Evolutionary conservation across 2,888 invertebrate species (phyloP).

Genomic region (Gryllus longicercus): DNA sequence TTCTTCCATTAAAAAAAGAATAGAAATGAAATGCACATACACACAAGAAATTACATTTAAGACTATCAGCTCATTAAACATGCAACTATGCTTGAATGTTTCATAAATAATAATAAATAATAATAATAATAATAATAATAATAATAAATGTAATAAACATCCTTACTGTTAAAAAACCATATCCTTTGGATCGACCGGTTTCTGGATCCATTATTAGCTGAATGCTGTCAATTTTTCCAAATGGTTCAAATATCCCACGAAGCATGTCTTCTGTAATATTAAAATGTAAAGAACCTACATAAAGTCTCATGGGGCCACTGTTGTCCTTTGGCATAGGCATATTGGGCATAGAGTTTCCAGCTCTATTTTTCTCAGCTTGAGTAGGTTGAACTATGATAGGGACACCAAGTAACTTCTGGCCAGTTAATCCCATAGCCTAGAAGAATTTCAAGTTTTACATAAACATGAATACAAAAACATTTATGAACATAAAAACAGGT

Average conservation of each 20-base stretch:
- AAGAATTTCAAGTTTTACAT: no score
- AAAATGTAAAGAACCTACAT: constrained; percentile 96
- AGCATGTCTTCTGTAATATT: constrained; percentile 99
- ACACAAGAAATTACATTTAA: not conserved
- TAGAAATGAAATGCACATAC: no score
- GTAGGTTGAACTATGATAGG: constrained; percentile 98
- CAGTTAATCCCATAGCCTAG: constrained; percentile 89
- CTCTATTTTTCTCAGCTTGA: constrained; percentile 88
- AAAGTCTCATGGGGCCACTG: constrained; percentile 92
- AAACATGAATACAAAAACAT: no score
- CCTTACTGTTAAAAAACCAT: constrained; percentile 93
- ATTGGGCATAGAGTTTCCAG: constrained; percentile 75
- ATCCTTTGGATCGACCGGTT: constrained; percentile 92
- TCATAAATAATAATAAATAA: no score
- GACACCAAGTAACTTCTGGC: constrained; percentile 90
- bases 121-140: not conserved
- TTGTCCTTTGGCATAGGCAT: constrained; percentile 82
- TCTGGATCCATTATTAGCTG: constrained; percentile 95
- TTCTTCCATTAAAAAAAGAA: no score
- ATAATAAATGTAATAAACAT: not conserved
- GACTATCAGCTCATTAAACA: not conserved
- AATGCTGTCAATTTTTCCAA: constrained; percentile 93
- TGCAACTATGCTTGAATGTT: no score
- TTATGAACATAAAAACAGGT: no score
- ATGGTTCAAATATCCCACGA: constrained; percentile 96